Base-by-base conservation (phyloP, 2,797 vertebrate genomes). In the Tinamus major region DNA sequence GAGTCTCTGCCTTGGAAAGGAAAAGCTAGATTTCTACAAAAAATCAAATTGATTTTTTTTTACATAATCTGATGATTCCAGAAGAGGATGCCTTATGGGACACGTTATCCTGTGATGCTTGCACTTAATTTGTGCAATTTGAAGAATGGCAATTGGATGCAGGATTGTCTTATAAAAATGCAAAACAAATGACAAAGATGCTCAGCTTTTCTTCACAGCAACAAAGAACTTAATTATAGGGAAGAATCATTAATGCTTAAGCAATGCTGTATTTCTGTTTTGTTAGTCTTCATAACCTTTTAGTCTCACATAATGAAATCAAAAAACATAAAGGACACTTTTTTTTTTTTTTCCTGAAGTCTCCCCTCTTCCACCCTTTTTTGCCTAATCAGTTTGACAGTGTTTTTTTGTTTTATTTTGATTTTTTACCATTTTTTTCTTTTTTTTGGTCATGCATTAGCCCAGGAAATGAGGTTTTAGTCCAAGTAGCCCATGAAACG, bases 131-230 rank as follows among this genome's bases (percentile, higher is more conserved):
- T 51, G 46, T 76, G 74, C 76, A 37, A 33, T 55, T 79, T 48
- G 51, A 56, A 81, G 61, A 11, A 63, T 79, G 78, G 84, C 81
- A 92, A 90, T 56, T 77, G 35, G 42, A 84, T 74, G 72, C 59
- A 55, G 2, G 7, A 81, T 63, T 89, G 79, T 91, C 56, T 79
- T 70, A 58, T 17, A 81, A 79, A 91, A 94, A 94, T 33, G 63
- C 59, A 93, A 56, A 90, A 91, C 63, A 85, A 76, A 79, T 85
- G 41, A 78, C 77, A 69, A 72, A 92, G 20, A 53, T n/a, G 17
- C 26, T 84, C 74, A 86, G 35, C 8, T 88, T 91, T 72, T 70
- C 55, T 79, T 91, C 74, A 55, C 20, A 70, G 58, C 37, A 88
- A 67, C 44, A 75, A 91, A 92, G 67, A 81, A 13, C 29, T 94